phyloP scores from a whole-genome alignment of 2,797 vertebrate genomes.

The Gadopsis bispinosus region DNA sequence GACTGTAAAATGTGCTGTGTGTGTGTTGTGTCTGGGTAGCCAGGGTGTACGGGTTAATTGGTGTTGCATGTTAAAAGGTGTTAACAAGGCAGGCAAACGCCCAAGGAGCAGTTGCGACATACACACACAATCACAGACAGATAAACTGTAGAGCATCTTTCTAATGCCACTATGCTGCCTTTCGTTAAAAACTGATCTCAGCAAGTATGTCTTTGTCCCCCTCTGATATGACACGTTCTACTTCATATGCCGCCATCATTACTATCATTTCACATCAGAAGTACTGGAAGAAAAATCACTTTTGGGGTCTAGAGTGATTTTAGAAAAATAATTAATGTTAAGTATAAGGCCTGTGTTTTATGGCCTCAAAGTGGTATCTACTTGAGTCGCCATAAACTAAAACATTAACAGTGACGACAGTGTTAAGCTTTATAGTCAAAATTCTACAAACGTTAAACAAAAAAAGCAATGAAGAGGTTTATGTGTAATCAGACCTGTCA shows the following conservation, averaged over 20 bases:
- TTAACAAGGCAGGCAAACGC: conserved; percentile 95
- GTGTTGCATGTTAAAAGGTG: conserved; percentile 91
- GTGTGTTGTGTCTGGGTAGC: conserved; percentile 34
- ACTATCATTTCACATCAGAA: background rate
- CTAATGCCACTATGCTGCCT: background rate
- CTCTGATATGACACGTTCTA: background rate
- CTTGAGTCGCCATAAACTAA: background rate
- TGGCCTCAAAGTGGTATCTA: background rate
- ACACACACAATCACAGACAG: background rate
- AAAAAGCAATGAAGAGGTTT: background rate
- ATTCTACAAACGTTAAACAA: no score
- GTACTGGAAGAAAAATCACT: no score
- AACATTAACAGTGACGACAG: background rate
- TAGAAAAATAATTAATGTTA: background rate
- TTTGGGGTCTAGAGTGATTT: background rate
- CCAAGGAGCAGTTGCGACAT: conserved; percentile 76
- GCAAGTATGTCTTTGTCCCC: background rate
- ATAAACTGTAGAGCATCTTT: background rate
- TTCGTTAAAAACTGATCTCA: background rate
- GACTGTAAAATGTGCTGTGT: conserved; percentile 47
- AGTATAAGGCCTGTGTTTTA: background rate
- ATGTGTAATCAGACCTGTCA: background rate
- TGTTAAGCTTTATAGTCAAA: no score
- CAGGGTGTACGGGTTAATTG: conserved; percentile 88
- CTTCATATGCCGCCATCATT: background rate